Evolutionary conservation across 2,888 invertebrate genomes (phyloP).

Genomic region (Alitta virens): DNA sequence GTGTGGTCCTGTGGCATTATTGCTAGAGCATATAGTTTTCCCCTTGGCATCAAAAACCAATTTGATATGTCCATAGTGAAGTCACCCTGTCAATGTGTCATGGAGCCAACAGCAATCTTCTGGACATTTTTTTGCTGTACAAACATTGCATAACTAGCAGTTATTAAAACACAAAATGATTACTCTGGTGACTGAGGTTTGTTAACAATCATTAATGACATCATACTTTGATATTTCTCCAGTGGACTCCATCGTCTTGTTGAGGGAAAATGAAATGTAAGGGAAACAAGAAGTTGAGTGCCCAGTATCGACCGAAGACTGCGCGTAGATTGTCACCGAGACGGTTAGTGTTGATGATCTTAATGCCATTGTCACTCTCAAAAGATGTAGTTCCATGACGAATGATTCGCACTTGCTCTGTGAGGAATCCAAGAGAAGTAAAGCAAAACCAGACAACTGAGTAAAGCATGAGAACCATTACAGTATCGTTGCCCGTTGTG

Average conservation of each 20-base stretch:
- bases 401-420: conserved; percentile 31
- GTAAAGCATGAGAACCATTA: conserved; percentile 34
- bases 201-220: too few relatives aligned
- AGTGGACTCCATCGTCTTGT: conserved; percentile 39
- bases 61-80: too few relatives aligned
- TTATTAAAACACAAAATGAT: too few relatives aligned
- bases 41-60: too few relatives aligned
- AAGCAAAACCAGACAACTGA: conserved; percentile 37
- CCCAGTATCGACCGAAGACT: conserved; percentile 43
- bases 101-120: too few relatives aligned
- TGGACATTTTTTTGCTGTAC: too few relatives aligned
- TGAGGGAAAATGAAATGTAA: conserved; percentile 36
- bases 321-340: conserved; percentile 32
- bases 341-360: conserved; percentile 33
- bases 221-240: conserved; percentile 30
- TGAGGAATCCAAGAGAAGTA: conserved; percentile 34
- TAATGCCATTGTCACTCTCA: conserved; percentile 38
- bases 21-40: too few relatives aligned
- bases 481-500: conserved; percentile 18
- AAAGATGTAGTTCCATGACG: conserved; percentile 40
- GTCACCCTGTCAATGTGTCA: too few relatives aligned
- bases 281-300: conserved; percentile 41
- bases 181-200: conserved; percentile 3
- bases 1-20: too few relatives aligned
- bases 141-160: too few relatives aligned